These are phyloP conservation scores for Macrochelys suwanniensis DNA, from an alignment of 2,797 vertebrate genomes.

Conservation along the genomic window DNA sequence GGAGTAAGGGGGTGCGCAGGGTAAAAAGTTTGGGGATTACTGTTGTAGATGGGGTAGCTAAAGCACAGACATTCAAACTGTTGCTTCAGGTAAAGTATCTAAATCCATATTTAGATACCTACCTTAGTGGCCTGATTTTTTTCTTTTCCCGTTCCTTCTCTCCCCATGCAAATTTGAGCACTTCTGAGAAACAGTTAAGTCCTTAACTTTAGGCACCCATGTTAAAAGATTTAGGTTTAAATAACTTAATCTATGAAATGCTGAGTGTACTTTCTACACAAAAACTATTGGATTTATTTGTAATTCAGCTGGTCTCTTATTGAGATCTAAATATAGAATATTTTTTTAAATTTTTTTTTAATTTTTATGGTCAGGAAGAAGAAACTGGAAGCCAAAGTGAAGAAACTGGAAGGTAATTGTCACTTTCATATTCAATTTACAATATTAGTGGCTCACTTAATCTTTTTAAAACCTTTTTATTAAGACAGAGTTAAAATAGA, in stretches of 20 bases:
- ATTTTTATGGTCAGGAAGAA: slow-evolving; percentile 84
- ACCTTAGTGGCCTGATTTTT: background rate
- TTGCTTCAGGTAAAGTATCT: background rate
- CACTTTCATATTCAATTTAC: background rate
- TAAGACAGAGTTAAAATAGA: background rate
- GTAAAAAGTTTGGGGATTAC: no score
- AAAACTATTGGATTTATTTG: background rate
- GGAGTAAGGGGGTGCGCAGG: no score
- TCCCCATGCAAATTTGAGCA: background rate
- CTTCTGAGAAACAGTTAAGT: background rate
- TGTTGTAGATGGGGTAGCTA: background rate
- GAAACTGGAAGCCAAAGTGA: slow-evolving; percentile 88
- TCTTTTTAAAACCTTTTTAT: background rate
- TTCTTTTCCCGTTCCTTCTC: no score
- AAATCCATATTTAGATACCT: background rate
- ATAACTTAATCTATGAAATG: background rate
- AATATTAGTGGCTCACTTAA: background rate
- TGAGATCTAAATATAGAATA: fast-evolving
- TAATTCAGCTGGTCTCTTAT: background rate
- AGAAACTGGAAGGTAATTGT: slow-evolving; percentile 88
- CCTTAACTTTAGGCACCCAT: background rate
- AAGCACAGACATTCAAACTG: background rate
- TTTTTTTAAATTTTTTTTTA: background rate
- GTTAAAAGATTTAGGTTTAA: background rate
- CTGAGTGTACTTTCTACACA: background rate